phyloP scores from a whole-genome alignment of 2,888 invertebrate species.

The Caenorhabditis sp. region DNA sequence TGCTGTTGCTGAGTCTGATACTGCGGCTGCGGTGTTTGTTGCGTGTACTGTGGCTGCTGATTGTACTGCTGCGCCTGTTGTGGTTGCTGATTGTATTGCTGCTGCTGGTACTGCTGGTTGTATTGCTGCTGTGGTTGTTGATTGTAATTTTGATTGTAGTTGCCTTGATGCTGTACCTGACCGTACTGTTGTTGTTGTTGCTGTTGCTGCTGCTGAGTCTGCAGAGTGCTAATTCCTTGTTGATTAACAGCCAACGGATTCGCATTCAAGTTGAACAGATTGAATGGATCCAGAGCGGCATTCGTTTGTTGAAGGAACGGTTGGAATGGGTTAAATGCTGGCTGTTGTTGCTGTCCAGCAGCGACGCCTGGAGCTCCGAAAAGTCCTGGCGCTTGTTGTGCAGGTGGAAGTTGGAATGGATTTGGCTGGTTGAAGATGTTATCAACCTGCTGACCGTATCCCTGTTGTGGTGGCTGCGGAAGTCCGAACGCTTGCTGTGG shows the following conservation, averaged over 20 bases:
- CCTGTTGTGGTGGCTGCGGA: conserved; percentile 54
- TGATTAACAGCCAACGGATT: conserved; percentile 45
- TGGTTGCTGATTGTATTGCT: conserved; percentile 42
- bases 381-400: conserved; percentile 32
- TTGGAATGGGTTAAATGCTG: conserved; percentile 75
- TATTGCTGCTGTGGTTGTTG: conserved; percentile 24
- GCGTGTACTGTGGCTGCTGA: conserved; percentile 24
- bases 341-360: conserved; percentile 31
- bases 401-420: conserved; percentile 40
- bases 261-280: conserved; percentile 54
- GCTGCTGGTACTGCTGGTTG: conserved; percentile 36
- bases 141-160: conserved; percentile 39
- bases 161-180: conserved; percentile 58
- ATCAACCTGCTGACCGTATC: conserved; percentile 49
- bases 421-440: conserved; percentile 51
- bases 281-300: conserved; percentile 62
- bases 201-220: conserved; percentile 51
- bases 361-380: conserved; percentile 37
- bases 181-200: conserved; percentile 49
- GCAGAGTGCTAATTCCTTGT: conserved; percentile 48
- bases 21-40: conserved; percentile 49
- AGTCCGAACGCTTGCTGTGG: conserved; percentile 33
- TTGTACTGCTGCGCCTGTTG: conserved; percentile 33
- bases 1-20: conserved; percentile 35
- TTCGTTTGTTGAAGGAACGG: conserved; percentile 71